Percentiles rank a stretch among this genome's conserved stretches.
Conservation (phyloP, 1,140 invertebrate genomes). For the Dendroctonus ponderosae region DNA sequence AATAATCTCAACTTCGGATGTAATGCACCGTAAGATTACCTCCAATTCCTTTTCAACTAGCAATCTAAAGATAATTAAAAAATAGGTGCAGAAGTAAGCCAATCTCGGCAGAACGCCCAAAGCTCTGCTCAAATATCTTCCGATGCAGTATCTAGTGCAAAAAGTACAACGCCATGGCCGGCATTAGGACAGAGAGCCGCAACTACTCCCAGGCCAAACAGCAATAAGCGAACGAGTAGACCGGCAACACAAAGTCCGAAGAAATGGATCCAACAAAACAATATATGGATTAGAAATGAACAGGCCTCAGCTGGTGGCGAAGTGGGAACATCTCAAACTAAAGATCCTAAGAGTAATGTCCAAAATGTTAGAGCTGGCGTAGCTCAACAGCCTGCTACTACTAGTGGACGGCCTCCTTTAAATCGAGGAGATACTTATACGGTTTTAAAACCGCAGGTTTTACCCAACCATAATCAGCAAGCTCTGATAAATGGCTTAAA, state of each 20-base stretch:
- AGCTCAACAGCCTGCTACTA: background rate
- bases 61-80: slow-evolving; percentile 5
- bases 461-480: slow-evolving; percentile 3
- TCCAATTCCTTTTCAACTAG: background rate
- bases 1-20: too few relatives aligned
- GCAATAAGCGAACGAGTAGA: slow-evolving; percentile 4
- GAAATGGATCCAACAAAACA: slow-evolving; percentile 34
- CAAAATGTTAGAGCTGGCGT: background rate
- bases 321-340: background rate
- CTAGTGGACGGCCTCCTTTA: background rate
- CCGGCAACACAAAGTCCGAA: slow-evolving; percentile 19
- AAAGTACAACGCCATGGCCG: slow-evolving; percentile 36
- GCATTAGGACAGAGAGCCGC: slow-evolving; percentile 25
- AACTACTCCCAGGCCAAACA: background rate
- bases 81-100: slow-evolving; percentile 6
- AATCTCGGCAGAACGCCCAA: too few relatives aligned
- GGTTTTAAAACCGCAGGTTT: slow-evolving; percentile 3
- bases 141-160: background rate
- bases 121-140: slow-evolving; percentile 3
- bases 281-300: slow-evolving; percentile 36
- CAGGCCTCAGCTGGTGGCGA: slow-evolving; percentile 6
- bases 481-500: slow-evolving; percentile 8
- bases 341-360: background rate
- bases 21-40: background rate
- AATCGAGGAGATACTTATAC: slow-evolving; percentile 8